phyloP scores from a whole-genome alignment of 2,888 invertebrate species.

The Caenorhabditis sulstoni region DNA sequence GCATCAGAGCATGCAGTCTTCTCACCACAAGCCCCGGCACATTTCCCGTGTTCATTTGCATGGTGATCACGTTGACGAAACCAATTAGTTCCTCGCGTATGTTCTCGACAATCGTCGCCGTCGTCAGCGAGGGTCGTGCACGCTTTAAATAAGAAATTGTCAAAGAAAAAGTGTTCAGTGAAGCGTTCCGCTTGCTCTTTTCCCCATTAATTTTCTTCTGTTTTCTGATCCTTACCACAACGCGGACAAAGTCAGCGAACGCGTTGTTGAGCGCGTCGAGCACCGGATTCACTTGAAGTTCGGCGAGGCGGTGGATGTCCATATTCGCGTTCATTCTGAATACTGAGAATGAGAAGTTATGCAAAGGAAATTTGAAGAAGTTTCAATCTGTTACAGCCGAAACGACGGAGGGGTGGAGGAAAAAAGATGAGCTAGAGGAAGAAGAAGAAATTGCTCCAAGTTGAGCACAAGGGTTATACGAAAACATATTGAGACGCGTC shows the following conservation, averaged over 20 bases:
- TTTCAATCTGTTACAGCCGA: neutral
- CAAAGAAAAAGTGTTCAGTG: constrained; percentile 1
- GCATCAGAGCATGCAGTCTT: neutral
- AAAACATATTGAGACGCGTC: constrained; percentile 41
- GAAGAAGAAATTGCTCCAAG: constrained; percentile 31
- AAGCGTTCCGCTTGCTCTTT: neutral
- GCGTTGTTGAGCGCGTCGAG: constrained; percentile 39
- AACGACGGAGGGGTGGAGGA: neutral
- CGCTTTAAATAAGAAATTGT: constrained; percentile 16
- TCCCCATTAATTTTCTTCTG: neutral
- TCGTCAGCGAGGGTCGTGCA: constrained; percentile 27
- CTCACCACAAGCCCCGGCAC: constrained; percentile 29
- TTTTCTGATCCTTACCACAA: constrained; percentile 26
- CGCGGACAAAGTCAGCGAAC: constrained; percentile 27
- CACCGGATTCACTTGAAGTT: constrained; percentile 30
- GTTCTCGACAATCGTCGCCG: constrained; percentile 17
- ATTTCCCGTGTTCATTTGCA: constrained; percentile 47
- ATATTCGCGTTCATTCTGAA: neutral
- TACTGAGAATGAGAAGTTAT: too few species aligned
- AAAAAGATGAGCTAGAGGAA: constrained; percentile 1
- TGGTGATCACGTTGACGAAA: constrained; percentile 27
- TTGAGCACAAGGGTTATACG: constrained; percentile 24
- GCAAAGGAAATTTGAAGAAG: neutral
- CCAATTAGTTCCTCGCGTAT: constrained; percentile 28
- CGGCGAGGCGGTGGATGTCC: neutral